Evolutionary conservation across 1,140 invertebrate genomes (phyloP).

Genomic region (Caenorhabditis elegans): DNA sequence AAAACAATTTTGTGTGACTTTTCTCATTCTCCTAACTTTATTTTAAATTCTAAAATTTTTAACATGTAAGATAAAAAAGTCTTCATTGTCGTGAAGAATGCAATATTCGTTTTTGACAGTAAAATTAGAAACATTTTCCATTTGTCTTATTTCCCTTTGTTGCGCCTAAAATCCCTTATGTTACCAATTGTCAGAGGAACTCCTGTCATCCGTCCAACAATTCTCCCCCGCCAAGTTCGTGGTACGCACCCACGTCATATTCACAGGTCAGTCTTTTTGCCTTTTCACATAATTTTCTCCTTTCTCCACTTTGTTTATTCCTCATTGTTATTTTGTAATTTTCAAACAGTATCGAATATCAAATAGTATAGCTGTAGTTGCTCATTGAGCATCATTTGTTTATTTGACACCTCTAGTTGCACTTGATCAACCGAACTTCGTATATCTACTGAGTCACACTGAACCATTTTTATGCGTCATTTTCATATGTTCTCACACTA

Average conservation of each 20-base stretch:
- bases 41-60: too few relatives aligned
- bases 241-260: conserved; percentile 1
- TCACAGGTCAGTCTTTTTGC: neutral
- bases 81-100: too few relatives aligned
- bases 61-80: too few relatives aligned
- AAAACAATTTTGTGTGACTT: neutral
- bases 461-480: too few relatives aligned
- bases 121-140: too few relatives aligned
- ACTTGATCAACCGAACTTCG: neutral
- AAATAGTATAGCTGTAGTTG: too few relatives aligned
- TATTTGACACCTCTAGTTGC: neutral
- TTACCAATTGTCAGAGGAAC: neutral
- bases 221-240: neutral
- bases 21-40: neutral
- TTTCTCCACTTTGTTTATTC: neutral
- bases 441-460: too few relatives aligned
- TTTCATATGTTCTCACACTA: too few relatives aligned
- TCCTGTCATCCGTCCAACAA: neutral
- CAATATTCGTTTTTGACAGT: neutral
- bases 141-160: neutral
- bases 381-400: neutral
- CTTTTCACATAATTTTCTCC: too few relatives aligned
- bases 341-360: neutral
- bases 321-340: neutral
- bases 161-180: too few relatives aligned